Base-by-base conservation (phyloP, 2,888 invertebrate genomes). In the Seira musarum region DNA sequence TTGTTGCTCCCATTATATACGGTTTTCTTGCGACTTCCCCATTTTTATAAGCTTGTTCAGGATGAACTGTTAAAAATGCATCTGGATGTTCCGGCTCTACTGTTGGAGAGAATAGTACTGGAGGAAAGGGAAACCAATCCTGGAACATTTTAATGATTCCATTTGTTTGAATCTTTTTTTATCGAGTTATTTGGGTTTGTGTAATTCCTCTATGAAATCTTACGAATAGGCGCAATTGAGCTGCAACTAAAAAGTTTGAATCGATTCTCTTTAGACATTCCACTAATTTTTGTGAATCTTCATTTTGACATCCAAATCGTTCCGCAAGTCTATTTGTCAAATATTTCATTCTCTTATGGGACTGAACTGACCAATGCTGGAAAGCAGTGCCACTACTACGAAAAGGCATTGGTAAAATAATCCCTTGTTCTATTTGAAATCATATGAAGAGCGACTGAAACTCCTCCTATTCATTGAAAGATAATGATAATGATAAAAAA, bases 391-490 rank as follows among this genome's bases (percentile, higher is more conserved):
- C 80, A 63, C 80, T 80, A 30, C n/a, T 8, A 40, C 40, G 40
- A 40, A 8, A 40, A 8, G 40, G 40, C 40, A 13, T 13, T 40
- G 13, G 6, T 5, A 13, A 40, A 40, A 40, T n/a, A 71, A 49
- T 15, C 74, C 80, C 30, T 21, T 68, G 1, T 81, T 80, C 3
- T 49, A 1, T 10, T 69, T 76, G 2, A n/a, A 35, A 60, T 40
- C 83, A 85, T 82, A 35, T 85, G 85, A 10, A 83, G 65, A 74
- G 82, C 82, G 6, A 80, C 80, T n/a, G 65, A 35, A 6, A 81
- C 80, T 2, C 61, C 78, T 0, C 78, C 83, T 57, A 65, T 78
- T 24, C 30, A 66, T 17, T n/a, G 10, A 10, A 49, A 68, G 25
- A 8, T 40, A 19, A 68, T n/a, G n/a, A 21, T 49, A 21, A 49